Conservation (phyloP, 1,140 invertebrate genomes). For the Halictus rubicundus region DNA sequence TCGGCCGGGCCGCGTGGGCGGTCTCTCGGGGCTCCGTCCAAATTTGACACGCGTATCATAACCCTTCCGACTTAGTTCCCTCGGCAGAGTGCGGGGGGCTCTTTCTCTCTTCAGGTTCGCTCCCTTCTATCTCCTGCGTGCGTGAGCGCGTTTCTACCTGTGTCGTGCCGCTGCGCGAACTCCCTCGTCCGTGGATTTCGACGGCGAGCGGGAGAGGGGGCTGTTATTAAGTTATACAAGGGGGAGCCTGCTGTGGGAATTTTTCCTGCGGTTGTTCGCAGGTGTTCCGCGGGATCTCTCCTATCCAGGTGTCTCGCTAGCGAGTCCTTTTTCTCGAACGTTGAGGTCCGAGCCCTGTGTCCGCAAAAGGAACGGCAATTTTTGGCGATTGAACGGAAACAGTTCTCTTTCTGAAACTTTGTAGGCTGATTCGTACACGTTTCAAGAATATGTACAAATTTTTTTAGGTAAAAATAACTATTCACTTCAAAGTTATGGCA, state of each 20-base stretch:
- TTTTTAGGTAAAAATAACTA: too few relatives aligned
- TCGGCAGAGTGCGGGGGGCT: not conserved
- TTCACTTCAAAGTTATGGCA: too few relatives aligned
- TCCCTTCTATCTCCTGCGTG: not conserved
- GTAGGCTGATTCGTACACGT: too few relatives aligned
- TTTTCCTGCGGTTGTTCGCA: conserved; percentile 50
- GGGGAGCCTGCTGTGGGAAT: conserved; percentile 16
- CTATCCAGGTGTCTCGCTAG: not conserved
- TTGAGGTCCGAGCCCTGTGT: too few relatives aligned
- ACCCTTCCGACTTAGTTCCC: conserved; percentile 64
- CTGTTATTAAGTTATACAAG: conserved; percentile 44
- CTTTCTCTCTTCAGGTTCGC: too few relatives aligned
- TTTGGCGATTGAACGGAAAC: too few relatives aligned
- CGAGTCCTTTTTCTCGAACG: too few relatives aligned
- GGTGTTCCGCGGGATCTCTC: not conserved
- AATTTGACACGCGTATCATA: conserved; percentile 78
- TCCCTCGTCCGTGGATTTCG: conserved; percentile 43
- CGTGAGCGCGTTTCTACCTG: conserved; percentile 11
- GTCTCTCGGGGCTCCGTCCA: conserved; percentile 72
- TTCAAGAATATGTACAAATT: too few relatives aligned
- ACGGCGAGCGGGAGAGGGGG: conserved; percentile 9
- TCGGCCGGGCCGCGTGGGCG: conserved; percentile 72
- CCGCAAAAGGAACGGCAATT: too few relatives aligned
- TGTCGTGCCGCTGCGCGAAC: conserved; percentile 7
- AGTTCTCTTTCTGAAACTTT: too few relatives aligned